Evolutionary conservation across 2,113 vertebrate species (phyloP), one percentile per base, ranked within the genome.

Genomic region (Emberiza fucata): DNA sequence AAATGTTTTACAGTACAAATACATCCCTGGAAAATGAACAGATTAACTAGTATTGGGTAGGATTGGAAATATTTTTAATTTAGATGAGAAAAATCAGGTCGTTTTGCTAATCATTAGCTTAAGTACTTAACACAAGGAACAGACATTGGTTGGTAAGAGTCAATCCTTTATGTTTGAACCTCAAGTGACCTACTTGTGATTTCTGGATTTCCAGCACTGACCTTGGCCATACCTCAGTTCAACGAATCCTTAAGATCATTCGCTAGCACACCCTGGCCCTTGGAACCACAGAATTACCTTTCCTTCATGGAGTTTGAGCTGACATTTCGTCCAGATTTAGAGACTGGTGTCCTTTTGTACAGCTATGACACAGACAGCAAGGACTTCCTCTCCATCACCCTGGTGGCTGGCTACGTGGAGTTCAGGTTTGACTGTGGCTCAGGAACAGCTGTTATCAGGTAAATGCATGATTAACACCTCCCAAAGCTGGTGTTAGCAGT

Each of bases 401-500:
- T 99, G 96, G 98, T 97, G 64, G 97, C 97, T 51, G 96, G 98
- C 96, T 98, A 98, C 0, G 98, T 99, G 94, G 99, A 99, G 94
- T 99, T 99, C 97, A 98, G 98, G 92, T 99, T 99, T 24, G 99
- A 99, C 98, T 99, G 99, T 22, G 99, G 99, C 72, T 99, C 99
- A 16, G 99, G 99, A 66, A 98, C 98, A 0, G 98, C 98, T 19
- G 76, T 98, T 11, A 99, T 99, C 97, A 99, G 99, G 99, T 99
- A 96, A 96, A 50, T 19, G 19, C 48, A 25, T 27, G 48, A 14
- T 25, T 25, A 50, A 25, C 48, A 15, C 48, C 48, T 25, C 24
- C 48, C 48, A 50, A 25, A 50, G 48, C 28, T 76, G 42, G 3
- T 54, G 5, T 24, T 73, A n/a, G 3, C 40, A 81, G 47, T 80